Conservation (phyloP, 2,797 vertebrate genomes). For the Eulemur mongoz region DNA sequence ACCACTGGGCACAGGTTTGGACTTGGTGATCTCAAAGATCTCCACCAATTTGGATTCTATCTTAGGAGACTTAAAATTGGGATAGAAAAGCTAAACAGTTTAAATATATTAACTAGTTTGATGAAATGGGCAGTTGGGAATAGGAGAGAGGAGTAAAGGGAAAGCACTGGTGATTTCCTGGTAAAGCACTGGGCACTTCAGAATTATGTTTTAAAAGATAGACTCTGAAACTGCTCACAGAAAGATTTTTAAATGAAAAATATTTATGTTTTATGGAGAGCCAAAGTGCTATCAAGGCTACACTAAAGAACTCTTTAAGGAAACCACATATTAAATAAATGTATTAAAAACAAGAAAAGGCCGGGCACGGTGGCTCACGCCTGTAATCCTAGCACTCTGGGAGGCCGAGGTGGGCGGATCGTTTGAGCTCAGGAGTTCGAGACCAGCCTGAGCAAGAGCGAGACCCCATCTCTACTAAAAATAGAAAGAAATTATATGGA, state of each 20-base stretch:
- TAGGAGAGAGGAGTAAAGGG: neutral
- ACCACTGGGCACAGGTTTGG: neutral
- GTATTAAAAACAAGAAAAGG: neutral
- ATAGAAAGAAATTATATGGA: too few species aligned
- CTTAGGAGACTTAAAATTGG: neutral
- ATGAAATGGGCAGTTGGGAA: neutral
- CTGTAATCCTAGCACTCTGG: too few species aligned
- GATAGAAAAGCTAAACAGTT: neutral
- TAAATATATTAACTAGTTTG: neutral
- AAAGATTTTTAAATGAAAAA: conserved; percentile 11
- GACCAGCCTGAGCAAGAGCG: too few species aligned
- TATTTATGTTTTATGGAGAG: neutral
- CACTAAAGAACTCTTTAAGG: neutral
- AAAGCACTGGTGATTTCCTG: neutral
- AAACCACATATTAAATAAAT: neutral
- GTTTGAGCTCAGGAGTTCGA: too few species aligned
- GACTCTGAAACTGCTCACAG: neutral
- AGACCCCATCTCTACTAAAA: too few species aligned
- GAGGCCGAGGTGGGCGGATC: too few species aligned
- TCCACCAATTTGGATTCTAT: neutral
- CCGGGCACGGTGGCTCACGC: too few species aligned
- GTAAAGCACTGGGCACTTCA: neutral
- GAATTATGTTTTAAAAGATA: neutral
- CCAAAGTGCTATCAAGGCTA: neutral
- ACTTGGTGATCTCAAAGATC: neutral